Percentiles rank a stretch among this genome's conserved stretches.
phyloP scores from a whole-genome alignment of 2,888 invertebrate species.

The Globia sparganii region DNA sequence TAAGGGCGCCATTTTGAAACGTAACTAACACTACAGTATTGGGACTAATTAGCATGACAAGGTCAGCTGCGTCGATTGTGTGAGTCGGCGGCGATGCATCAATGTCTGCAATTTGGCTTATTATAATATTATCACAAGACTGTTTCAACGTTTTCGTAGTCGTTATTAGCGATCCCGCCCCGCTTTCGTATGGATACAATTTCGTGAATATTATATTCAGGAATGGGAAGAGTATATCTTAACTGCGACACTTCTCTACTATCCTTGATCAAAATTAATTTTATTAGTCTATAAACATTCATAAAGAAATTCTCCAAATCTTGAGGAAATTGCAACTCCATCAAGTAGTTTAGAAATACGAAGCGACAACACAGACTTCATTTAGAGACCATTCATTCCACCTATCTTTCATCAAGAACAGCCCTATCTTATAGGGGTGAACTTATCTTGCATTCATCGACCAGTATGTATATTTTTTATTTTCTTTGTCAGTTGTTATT shows the following conservation, averaged over 20 bases:
- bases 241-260: too few relatives aligned
- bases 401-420: constrained; percentile 3
- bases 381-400: constrained; percentile 3
- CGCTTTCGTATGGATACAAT: background rate
- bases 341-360: background rate
- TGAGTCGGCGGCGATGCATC: constrained; percentile 6
- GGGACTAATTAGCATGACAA: constrained; percentile 43
- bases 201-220: background rate
- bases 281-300: background rate
- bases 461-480: constrained; percentile 17
- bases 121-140: background rate
- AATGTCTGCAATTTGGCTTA: constrained; percentile 7
- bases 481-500: background rate
- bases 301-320: background rate
- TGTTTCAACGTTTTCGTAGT: constrained; percentile 8
- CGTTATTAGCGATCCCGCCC: background rate
- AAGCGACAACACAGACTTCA: background rate
- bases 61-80: constrained; percentile 44
- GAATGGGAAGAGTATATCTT: background rate
- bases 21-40: constrained; percentile 10
- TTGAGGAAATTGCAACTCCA: background rate
- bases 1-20: constrained; percentile 25
- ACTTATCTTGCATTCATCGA: constrained; percentile 12
- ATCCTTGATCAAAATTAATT: too few relatives aligned
- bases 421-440: background rate